Evolutionary conservation across 1,140 invertebrate genomes (phyloP).

Genomic region (Linepithema humile): DNA sequence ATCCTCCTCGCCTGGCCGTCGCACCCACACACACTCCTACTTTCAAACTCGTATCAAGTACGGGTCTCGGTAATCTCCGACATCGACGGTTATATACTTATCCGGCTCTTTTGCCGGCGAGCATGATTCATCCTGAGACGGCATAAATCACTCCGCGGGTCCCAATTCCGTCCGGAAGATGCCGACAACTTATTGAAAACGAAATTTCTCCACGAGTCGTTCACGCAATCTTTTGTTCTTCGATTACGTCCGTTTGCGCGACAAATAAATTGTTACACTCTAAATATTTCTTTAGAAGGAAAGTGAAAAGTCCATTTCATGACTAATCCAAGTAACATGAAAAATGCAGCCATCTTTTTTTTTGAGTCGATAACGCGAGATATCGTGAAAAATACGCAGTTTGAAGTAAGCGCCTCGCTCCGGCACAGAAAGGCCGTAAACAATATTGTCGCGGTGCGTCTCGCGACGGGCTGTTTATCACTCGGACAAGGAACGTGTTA

Average conservation of each 20-base stretch:
- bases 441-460: slow-evolving; percentile 23
- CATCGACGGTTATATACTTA: slow-evolving; percentile 80
- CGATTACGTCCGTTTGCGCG: not conserved
- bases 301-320: not conserved
- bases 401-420: not conserved
- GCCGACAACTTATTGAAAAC: slow-evolving; percentile 76
- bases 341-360: not conserved
- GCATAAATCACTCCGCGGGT: slow-evolving; percentile 80
- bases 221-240: not conserved
- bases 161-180: slow-evolving; percentile 74
- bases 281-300: not conserved
- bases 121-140: slow-evolving; percentile 79
- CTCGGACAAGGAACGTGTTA: slow-evolving; percentile 41
- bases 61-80: slow-evolving; percentile 80
- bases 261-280: not conserved
- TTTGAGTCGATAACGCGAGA: not conserved
- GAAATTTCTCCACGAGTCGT: slow-evolving; percentile 67
- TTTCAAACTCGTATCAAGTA: slow-evolving; percentile 74
- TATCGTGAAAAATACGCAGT: not conserved
- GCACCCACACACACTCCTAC: slow-evolving; percentile 81
- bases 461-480: slow-evolving; percentile 37
- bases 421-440: not conserved
- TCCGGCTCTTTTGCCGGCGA: slow-evolving; percentile 75
- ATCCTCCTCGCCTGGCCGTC: slow-evolving; percentile 66
- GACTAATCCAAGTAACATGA: not conserved